Evolutionary conservation across 1,140 invertebrate species (phyloP).

Genomic region (Delia radicum): DNA sequence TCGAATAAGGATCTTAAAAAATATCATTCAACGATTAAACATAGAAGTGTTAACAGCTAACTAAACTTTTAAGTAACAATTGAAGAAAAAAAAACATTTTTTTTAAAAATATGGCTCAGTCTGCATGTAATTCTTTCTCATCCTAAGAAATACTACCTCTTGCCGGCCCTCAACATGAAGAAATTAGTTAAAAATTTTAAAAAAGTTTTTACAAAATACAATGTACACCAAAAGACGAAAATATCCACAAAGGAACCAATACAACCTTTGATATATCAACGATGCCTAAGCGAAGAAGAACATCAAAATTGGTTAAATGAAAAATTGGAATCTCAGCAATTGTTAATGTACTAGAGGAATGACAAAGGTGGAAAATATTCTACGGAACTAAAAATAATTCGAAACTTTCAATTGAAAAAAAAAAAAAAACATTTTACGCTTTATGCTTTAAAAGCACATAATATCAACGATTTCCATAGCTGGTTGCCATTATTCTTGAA

Average conservation of each 20-base stretch:
- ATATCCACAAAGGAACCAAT: background rate
- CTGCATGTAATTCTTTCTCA: background rate
- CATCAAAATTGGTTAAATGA: slow-evolving; percentile 48
- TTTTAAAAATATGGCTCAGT: background rate
- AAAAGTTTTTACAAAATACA: slow-evolving; percentile 32
- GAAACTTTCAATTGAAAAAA: background rate
- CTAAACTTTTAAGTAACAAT: background rate
- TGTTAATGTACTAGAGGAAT: background rate
- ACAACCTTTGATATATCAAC: background rate
- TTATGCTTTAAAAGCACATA: background rate
- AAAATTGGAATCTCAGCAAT: slow-evolving; percentile 34
- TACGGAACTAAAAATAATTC: background rate
- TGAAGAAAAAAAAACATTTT: too few species aligned
- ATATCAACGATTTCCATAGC: too few species aligned
- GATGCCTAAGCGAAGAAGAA: slow-evolving; percentile 39
- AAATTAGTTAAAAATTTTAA: slow-evolving; percentile 39
- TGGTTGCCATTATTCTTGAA: too few species aligned
- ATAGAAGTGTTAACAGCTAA: background rate
- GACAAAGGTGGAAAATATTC: background rate
- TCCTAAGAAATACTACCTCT: slow-evolving; percentile 35
- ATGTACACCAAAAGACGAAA: background rate
- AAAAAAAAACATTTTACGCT: background rate
- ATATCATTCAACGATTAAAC: background rate
- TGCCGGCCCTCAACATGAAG: slow-evolving; percentile 38
- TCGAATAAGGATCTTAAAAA: background rate